A percentile compares a stretch with the other conserved stretches of the same genome.
phyloP scores from a whole-genome alignment of 1,140 invertebrate species.

The Acromyrmex echinatior region DNA sequence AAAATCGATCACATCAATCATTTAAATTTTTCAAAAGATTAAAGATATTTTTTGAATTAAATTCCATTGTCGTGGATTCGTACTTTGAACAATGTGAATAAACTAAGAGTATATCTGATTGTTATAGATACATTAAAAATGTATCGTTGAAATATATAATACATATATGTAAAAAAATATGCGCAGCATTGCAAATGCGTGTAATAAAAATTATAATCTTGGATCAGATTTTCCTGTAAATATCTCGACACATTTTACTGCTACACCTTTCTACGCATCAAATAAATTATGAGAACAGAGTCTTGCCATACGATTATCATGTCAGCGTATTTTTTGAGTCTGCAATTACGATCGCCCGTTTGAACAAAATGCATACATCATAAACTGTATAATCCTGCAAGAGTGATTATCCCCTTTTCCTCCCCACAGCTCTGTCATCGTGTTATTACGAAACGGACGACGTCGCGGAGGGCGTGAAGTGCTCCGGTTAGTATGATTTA shows the following conservation, averaged over 20 bases:
- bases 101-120: no score
- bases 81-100: not conserved
- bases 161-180: not conserved
- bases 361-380: conserved; percentile 29
- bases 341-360: not conserved
- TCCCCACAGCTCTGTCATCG: conserved; percentile 16
- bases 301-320: conserved; percentile 25
- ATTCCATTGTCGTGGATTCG: not conserved
- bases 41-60: not conserved
- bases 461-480: conserved; percentile 30
- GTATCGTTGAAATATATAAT: not conserved
- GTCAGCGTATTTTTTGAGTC: conserved; percentile 1
- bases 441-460: conserved; percentile 18
- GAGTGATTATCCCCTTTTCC: conserved; percentile 31
- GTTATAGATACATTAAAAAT: no score
- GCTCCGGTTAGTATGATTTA: conserved; percentile 54
- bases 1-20: not conserved
- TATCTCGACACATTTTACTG: not conserved
- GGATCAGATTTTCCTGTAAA: not conserved
- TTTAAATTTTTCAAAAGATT: not conserved
- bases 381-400: not conserved
- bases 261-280: not conserved
- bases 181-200: not conserved
- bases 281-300: conserved; percentile 16
- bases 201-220: not conserved